A percentile compares a stretch with the other conserved stretches of the same genome.
phyloP scores from a whole-genome alignment of 2,113 vertebrate species.

The Petaurus breviceps region DNA sequence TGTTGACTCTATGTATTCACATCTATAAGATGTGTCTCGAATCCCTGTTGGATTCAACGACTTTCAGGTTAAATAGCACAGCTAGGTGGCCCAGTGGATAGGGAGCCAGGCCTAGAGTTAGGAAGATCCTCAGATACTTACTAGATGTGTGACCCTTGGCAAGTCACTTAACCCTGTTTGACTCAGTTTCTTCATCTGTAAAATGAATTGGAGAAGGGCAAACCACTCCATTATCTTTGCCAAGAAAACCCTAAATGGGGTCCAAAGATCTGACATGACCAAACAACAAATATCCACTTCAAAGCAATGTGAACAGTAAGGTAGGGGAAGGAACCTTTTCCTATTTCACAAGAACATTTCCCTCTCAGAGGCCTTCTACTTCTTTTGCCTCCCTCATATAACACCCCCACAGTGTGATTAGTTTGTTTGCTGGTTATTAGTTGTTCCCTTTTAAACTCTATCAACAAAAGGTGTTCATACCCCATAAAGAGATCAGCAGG shows the following conservation, averaged over 20 bases:
- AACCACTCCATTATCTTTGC: neutral
- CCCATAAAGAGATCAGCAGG: neutral
- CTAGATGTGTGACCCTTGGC: neutral
- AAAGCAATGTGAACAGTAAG: neutral
- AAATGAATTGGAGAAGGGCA: neutral
- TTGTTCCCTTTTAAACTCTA: neutral
- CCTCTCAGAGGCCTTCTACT: neutral
- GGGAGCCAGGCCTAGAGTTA: neutral
- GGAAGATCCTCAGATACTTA: neutral
- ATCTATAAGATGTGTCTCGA: neutral
- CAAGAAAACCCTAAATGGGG: neutral
- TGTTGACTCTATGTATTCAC: neutral
- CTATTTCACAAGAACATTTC: neutral
- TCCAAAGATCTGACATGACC: neutral
- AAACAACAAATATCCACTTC: neutral
- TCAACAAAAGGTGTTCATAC: neutral
- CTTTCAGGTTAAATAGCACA: neutral
- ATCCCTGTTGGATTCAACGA: neutral
- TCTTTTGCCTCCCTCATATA: neutral
- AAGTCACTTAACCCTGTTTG: neutral
- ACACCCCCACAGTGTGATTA: neutral
- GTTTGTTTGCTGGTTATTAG: neutral
- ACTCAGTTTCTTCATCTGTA: neutral
- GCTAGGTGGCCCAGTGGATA: neutral
- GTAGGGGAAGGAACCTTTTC: neutral